Conservation (phyloP, 2,113 vertebrate species). For the Muscicapa adusta region DNA sequence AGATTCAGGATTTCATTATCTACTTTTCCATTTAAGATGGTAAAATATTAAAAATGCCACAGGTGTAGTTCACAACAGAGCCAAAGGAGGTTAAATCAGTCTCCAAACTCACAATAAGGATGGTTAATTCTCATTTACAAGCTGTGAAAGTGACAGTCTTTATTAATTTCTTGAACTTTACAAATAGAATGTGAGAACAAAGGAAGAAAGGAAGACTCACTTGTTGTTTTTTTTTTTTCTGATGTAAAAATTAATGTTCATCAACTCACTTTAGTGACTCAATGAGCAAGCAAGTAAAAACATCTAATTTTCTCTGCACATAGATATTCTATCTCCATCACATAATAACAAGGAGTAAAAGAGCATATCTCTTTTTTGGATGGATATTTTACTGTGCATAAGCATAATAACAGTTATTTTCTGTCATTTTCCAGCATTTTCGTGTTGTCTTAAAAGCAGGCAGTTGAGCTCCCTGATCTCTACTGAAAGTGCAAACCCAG, state of each 20-base stretch:
- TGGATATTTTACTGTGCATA: neutral
- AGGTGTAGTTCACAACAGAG: neutral
- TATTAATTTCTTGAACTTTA: constrained; percentile 53
- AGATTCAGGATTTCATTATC: neutral
- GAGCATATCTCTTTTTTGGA: neutral
- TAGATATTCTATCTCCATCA: neutral
- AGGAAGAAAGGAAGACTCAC: constrained; percentile 8
- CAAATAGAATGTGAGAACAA: constrained; percentile 58
- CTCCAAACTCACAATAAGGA: constrained; percentile 34
- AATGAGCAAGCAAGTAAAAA: constrained; percentile 22
- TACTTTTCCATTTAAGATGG: neutral
- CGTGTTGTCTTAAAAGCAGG: neutral
- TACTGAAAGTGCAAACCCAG: neutral
- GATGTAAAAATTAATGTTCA: constrained; percentile 45
- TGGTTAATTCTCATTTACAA: constrained; percentile 59
- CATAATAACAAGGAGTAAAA: neutral
- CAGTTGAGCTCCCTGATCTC: neutral
- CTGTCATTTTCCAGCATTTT: neutral
- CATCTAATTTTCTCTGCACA: constrained; percentile 13
- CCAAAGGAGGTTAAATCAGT: constrained; percentile 44
- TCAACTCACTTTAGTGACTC: constrained; percentile 43
- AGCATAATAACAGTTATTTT: neutral
- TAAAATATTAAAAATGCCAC: constrained; percentile 52
- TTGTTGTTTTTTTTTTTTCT: constrained; percentile 13
- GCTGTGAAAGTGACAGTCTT: constrained; percentile 43